phyloP scores from a whole-genome alignment of 2,888 invertebrate species.

The Apeira syringaria region DNA sequence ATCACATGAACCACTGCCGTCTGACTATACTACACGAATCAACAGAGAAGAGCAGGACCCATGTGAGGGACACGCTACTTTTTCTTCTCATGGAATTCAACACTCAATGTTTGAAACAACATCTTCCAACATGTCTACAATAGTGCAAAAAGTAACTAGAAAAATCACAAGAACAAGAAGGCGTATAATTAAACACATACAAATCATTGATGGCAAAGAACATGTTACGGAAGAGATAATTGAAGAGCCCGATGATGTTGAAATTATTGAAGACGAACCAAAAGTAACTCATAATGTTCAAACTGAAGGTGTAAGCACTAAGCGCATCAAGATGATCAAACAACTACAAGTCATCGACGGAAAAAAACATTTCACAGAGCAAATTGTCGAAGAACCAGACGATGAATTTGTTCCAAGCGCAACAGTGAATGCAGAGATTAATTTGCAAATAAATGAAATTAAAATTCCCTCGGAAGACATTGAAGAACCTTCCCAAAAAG shows the following conservation, averaged over 20 bases:
- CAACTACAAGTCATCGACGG: constrained; percentile 90
- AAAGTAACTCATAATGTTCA: constrained; percentile 49
- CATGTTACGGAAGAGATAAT: constrained; percentile 92
- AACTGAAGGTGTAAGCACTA: constrained; percentile 58
- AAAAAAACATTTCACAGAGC: constrained; percentile 90
- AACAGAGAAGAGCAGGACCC: constrained; percentile 54
- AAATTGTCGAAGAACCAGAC: constrained; percentile 89
- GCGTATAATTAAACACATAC: constrained; percentile 89
- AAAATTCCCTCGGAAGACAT: constrained; percentile 10
- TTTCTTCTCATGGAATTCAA: constrained; percentile 43
- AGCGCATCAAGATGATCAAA: constrained; percentile 85
- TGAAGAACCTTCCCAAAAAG: constrained; percentile 14
- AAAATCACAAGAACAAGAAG: constrained; percentile 88
- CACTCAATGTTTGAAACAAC: constrained; percentile 48
- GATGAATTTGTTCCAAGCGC: constrained; percentile 66
- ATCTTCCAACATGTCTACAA: constrained; percentile 78
- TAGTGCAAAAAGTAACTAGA: constrained; percentile 90
- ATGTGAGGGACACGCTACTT: constrained; percentile 38
- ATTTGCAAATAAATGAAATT: constrained; percentile 43
- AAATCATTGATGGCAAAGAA: constrained; percentile 92
- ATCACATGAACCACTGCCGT: constrained; percentile 38
- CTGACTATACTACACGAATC: constrained; percentile 24
- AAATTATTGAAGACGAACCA: constrained; percentile 86
- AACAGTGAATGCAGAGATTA: constrained; percentile 53
- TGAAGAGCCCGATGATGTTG: constrained; percentile 92